Conservation (phyloP, 2,888 invertebrate genomes). For the Trichogramma dendrolimi region DNA sequence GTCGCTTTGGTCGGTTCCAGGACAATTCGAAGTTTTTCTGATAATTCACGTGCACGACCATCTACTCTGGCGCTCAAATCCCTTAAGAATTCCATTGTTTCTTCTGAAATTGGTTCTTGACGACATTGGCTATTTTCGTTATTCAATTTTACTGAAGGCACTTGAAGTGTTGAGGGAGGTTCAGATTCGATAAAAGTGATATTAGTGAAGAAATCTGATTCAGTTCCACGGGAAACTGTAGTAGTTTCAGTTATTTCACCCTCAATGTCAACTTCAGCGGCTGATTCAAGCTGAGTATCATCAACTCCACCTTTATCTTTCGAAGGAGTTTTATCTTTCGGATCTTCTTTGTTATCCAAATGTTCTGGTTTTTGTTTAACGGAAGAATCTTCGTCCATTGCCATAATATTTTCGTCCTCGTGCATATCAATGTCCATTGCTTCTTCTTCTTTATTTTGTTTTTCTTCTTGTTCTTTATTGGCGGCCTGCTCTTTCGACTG, state of each 20-base stretch:
- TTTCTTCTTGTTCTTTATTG: slow-evolving; percentile 62
- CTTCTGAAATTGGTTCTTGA: slow-evolving; percentile 48
- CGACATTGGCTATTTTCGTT: slow-evolving; percentile 42
- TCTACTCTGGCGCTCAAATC: slow-evolving; percentile 59
- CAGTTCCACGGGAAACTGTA: slow-evolving; percentile 64
- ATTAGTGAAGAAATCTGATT: slow-evolving; percentile 74
- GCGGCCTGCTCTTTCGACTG: slow-evolving; percentile 69
- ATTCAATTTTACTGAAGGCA: slow-evolving; percentile 37
- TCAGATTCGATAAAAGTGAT: slow-evolving; percentile 18
- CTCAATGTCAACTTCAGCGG: slow-evolving; percentile 61
- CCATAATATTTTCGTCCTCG: slow-evolving; percentile 54
- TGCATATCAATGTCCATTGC: slow-evolving; percentile 33
- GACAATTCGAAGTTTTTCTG: slow-evolving; percentile 89
- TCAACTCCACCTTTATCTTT: too few relatives aligned
- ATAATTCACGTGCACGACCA: slow-evolving; percentile 74
- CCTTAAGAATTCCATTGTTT: slow-evolving; percentile 61
- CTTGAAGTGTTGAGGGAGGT: slow-evolving; percentile 16
- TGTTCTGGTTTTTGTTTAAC: slow-evolving; percentile 54
- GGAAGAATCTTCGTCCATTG: slow-evolving; percentile 55
- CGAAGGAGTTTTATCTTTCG: slow-evolving; percentile 24
- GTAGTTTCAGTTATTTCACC: slow-evolving; percentile 70
- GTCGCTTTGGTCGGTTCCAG: slow-evolving; percentile 93
- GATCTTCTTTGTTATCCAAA: slow-evolving; percentile 45
- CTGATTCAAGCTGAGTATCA: slow-evolving; percentile 54
- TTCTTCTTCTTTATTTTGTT: slow-evolving; percentile 52